Base-by-base conservation (phyloP, 2,888 invertebrate genomes). In the Anaspis maculata region DNA sequence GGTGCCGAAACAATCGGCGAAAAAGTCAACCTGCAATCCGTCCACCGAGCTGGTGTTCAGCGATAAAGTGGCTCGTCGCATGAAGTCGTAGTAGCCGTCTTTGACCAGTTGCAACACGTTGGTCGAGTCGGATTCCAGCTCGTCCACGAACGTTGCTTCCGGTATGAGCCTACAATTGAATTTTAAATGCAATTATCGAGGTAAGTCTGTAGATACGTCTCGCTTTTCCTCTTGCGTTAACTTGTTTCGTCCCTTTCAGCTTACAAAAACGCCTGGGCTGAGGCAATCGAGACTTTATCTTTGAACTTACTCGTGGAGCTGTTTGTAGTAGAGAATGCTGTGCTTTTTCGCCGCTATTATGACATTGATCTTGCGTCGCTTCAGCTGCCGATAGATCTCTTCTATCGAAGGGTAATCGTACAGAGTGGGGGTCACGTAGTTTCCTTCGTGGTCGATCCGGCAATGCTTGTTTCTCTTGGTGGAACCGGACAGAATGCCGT, bases 91-190 rank as follows among this genome's bases (percentile, higher is more conserved):
- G 55, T 89, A 90, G 46, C 89, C 87, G 42, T 77, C 76, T 50
- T 79, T 76, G 26, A 95, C 82, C 30, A 94, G 70, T 41, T 86
- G 77, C 31, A 94, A 72, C 35, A 95, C 84, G 60, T 94, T 94
- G 0, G 82, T 79, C 16, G 91, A 90, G 67, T 92, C 83, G 4
- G 9, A 24, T 24, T 10, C 24, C 7, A 24, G 62, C 39, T 77
- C 77, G 3, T 87, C 90, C 1, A 88, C 82, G 48, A 79, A 81
- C 0, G 86, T n/a, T n/a, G n/a, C n/a, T n/a, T n/a, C n/a, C n/a
- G n/a, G n/a, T n/a, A n/a, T n/a, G n/a, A n/a, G n/a, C n/a, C n/a
- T n/a, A n/a, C n/a, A n/a, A n/a, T n/a, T n/a, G n/a, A n/a, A n/a
- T n/a, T n/a, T n/a, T n/a, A n/a, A n/a, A n/a, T n/a, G n/a, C n/a